A percentile compares a stretch with the other conserved stretches of the same genome.
phyloP scores from a whole-genome alignment of 2,797 vertebrate species.

The Typhlichthys eigenmanni region DNA sequence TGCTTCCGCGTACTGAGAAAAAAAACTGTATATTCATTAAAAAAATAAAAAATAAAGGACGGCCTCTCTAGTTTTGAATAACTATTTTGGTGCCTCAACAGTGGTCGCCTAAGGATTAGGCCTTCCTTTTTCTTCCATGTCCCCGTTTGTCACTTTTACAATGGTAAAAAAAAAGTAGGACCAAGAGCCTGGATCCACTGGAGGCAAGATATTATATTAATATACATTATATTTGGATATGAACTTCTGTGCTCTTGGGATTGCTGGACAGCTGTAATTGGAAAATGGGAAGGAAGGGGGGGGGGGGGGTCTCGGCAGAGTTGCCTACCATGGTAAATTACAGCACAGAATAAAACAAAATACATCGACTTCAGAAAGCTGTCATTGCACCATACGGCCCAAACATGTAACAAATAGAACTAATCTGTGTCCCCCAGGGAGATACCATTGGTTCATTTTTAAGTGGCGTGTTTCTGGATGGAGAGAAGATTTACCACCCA shows the following conservation, averaged over 20 bases:
- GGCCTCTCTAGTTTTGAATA: conserved; percentile 56
- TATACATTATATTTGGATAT: conserved; percentile 82
- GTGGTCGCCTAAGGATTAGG: conserved; percentile 75
- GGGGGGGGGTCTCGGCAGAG: neutral
- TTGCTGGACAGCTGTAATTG: conserved; percentile 63
- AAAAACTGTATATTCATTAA: conserved; percentile 46
- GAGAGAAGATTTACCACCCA: conserved; percentile 74
- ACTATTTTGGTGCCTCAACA: conserved; percentile 60
- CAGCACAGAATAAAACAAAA: conserved; percentile 47
- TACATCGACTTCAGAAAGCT: conserved; percentile 54
- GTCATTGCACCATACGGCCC: conserved; percentile 22
- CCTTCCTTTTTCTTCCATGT: conserved; percentile 51
- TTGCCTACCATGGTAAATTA: conserved; percentile 71
- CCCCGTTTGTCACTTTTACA: conserved; percentile 44
- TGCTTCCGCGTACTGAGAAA: conserved; percentile 47
- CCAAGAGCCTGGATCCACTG: conserved; percentile 70
- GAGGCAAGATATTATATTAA: conserved; percentile 76
- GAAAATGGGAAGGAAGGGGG: neutral
- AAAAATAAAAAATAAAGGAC: conserved; percentile 39
- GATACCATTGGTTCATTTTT: conserved; percentile 30
- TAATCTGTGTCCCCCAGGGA: conserved; percentile 61
- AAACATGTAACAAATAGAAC: conserved; percentile 45
- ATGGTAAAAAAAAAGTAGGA: conserved; percentile 45
- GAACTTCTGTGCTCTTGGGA: conserved; percentile 67
- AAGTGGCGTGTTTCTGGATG: conserved; percentile 41